phyloP scores from a whole-genome alignment of 1,140 invertebrate genomes.

The Ceratitis capitata region DNA sequence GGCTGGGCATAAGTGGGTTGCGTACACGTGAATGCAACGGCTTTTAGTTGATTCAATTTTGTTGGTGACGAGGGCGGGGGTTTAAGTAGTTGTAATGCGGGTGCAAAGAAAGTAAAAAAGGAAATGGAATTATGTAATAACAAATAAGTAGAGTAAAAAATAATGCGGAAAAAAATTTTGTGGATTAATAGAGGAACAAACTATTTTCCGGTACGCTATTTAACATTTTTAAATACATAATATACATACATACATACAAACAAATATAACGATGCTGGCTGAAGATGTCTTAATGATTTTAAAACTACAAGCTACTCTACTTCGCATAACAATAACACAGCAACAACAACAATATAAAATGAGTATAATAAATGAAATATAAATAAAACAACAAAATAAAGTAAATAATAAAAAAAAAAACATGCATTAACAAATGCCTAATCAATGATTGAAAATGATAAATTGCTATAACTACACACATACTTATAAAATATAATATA shows the following conservation, averaged over 20 bases:
- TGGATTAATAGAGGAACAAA: neutral
- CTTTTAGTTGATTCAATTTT: neutral
- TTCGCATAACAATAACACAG: neutral
- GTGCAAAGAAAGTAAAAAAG: too few relatives aligned
- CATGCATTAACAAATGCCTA: too few relatives aligned
- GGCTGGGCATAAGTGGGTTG: neutral
- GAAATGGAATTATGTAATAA: neutral
- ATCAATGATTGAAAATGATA: neutral
- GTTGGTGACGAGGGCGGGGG: neutral
- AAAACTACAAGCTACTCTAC: neutral
- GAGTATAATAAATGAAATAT: neutral
- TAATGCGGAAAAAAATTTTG: neutral
- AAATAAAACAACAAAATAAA: neutral
- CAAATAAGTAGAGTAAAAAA: slow-evolving; percentile 20
- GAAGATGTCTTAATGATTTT: slow-evolving; percentile 13
- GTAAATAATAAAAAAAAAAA: neutral
- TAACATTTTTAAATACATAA: neutral
- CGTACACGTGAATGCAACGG: neutral
- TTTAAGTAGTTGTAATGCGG: slow-evolving; percentile 19
- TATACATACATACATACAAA: neutral
- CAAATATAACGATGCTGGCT: too few relatives aligned
- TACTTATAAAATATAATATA: neutral
- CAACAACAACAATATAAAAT: neutral
- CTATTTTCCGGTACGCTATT: slow-evolving; percentile 20
- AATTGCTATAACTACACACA: slow-evolving; percentile 7